phyloP scores from a whole-genome alignment of 2,113 vertebrate species.

The Trematocara nigrifrons region DNA sequence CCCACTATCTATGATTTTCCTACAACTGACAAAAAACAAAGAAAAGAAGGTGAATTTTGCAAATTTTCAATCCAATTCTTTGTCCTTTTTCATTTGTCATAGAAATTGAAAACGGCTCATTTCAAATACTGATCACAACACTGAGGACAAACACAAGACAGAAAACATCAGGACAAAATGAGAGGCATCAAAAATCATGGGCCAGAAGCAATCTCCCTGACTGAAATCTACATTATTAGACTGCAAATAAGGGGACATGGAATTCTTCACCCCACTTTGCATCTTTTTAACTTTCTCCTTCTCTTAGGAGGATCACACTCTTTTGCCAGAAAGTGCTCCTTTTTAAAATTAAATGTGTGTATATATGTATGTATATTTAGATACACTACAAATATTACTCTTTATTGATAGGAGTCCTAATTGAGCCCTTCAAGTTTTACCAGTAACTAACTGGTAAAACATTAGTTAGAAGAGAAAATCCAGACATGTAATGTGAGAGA shows the following conservation, averaged over 20 bases:
- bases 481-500: background rate
- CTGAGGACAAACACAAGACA: background rate
- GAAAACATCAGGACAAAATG: background rate
- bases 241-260: background rate
- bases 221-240: background rate
- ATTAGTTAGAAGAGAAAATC: background rate
- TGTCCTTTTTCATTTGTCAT: background rate
- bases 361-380: fast-evolving
- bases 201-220: background rate
- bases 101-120: background rate
- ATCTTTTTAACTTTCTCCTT: background rate
- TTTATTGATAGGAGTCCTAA: background rate
- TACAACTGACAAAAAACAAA: background rate
- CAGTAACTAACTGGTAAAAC: background rate
- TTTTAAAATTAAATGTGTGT: fast-evolving
- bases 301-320: background rate
- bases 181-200: background rate
- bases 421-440: background rate
- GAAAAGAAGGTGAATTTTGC: background rate
- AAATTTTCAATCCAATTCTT: background rate
- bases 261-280: background rate
- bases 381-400: background rate
- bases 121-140: background rate
- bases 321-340: background rate
- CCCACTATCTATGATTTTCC: background rate